Conservation (phyloP, 2,113 vertebrate genomes). For the Laticauda laticaudata region DNA sequence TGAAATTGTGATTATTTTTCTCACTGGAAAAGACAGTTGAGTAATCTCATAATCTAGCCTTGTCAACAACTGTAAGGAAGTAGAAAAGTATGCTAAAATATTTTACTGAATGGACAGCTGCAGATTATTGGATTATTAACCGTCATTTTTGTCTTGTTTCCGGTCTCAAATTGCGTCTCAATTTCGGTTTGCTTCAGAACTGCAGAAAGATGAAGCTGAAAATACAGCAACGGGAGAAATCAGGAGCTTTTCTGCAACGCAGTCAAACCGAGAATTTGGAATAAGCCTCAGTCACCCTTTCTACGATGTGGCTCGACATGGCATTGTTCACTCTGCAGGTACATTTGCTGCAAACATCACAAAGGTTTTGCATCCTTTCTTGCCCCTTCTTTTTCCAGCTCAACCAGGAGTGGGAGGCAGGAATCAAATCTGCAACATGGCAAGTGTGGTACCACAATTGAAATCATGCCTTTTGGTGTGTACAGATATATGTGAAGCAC, state of each 20-base stretch:
- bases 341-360: conserved; percentile 13
- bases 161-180: background rate
- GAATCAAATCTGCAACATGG: background rate
- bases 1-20: background rate
- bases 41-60: background rate
- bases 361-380: background rate
- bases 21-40: background rate
- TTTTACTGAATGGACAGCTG: background rate
- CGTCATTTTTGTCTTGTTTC: background rate
- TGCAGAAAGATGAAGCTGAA: conserved; percentile 71
- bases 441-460: background rate
- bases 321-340: conserved; percentile 86
- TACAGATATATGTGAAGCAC: background rate
- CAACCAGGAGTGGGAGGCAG: background rate
- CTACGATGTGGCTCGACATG: conserved; percentile 84
- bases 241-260: background rate
- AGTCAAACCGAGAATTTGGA: conserved; percentile 22
- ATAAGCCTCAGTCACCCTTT: conserved; percentile 76
- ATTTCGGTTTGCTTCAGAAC: conserved; percentile 57
- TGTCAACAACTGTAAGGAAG: background rate
- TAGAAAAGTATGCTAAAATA: background rate
- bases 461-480: background rate
- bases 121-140: background rate
- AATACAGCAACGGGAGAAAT: conserved; percentile 13
- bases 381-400: background rate